Evolutionary conservation across 2,888 invertebrate genomes (phyloP), one percentile per base, ranked within the genome.

Genomic region (Hermaeophaga mercurialis): DNA sequence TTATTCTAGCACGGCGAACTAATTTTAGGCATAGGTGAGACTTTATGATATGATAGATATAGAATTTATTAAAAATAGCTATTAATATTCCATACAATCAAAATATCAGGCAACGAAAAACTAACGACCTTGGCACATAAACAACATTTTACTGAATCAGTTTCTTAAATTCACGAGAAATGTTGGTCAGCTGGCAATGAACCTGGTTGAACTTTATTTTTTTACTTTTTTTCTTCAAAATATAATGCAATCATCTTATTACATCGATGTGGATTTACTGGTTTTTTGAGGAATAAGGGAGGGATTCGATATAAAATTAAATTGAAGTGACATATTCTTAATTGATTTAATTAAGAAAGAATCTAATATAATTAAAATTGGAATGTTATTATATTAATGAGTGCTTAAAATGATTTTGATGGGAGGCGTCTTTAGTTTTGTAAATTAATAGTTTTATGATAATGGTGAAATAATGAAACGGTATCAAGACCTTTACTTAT

Each of bases 181-280:
- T 50, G 41, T 50, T 50, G 50, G 41, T 50, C 50, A 50, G 50
- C 54, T 58, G 58, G 54, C 54, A 58, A 50, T 57, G 54, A 55
- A 54, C 58, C 41, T 54, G 17, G 50, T 24, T 47, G 58, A 58
- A 57, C 57, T 48, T 38, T 31, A 38, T 26, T 48, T 48, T 34
- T 31, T 11, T 12, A 5, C 9, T 15, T 36, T 43, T 57, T 53
- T 41, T 53, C 33, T 33, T 31, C 8, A 17, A 11, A 47, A 47
- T 41, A 46, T 33, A 22, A 18, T 6, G 19, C 19, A 19, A 19
- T 11, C 14, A 33, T 33, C 33, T 11, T 33, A 19, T 12, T 31
- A 2, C 8, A 46, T 33, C 33, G 33, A 33, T 17, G 12, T 33
- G 19, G 19, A 14, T 33, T 22, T 46, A 19, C 11, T 9, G 33